Base-by-base conservation (phyloP, 2,113 vertebrate genomes). In the Phyllopteryx taeniolatus region DNA sequence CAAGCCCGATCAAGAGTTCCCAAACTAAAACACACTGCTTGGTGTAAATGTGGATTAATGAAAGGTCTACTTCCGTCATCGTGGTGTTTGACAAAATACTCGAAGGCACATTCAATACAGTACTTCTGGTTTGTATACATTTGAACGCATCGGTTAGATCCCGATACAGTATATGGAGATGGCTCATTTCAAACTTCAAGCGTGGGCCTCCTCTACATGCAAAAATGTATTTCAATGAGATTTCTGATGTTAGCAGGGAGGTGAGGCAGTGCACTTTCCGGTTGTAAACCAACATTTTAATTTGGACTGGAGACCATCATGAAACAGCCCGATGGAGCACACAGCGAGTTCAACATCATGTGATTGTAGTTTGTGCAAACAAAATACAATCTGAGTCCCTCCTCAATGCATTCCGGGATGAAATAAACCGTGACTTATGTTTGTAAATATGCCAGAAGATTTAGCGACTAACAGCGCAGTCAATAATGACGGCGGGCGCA, bases 91-190 rank as follows among this genome's bases (percentile, higher is more conserved):
- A 81, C 79, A 64, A 71, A 81, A 83, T 79, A 81, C 78, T 81
- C 75, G 83, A 92, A 93, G 91, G 89, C 89, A 90, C 88, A 87
- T 91, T 90, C 74, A 88, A 78, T 86, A 90, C 84, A 91, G 83
- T 85, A 87, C 83, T 77, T 77, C 39, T 79, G 75, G 63, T 79
- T 82, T 78, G 33, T 79, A 76, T 64, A 70, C 66, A 59, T 68
- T 79, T 67, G 71, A 44, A 80, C 42, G 49, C 59, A 85, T 54
- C n/a, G 62, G 51, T 62, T 63, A 33, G 68, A 82, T 68, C 67
- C 54, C 67, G 70, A 75, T 62, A 66, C 35, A 12, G 35, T 39
- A 2, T 39, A 31, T 6, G 22, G 68, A 84, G 87, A 86, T 64
- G 56, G 49, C 44, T 71, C 73, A 22, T 78, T 76, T 71, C 64